These are phyloP conservation scores for Proterorhinus semilunaris DNA, from an alignment of 2,113 vertebrate species.

Conservation along the genomic window DNA sequence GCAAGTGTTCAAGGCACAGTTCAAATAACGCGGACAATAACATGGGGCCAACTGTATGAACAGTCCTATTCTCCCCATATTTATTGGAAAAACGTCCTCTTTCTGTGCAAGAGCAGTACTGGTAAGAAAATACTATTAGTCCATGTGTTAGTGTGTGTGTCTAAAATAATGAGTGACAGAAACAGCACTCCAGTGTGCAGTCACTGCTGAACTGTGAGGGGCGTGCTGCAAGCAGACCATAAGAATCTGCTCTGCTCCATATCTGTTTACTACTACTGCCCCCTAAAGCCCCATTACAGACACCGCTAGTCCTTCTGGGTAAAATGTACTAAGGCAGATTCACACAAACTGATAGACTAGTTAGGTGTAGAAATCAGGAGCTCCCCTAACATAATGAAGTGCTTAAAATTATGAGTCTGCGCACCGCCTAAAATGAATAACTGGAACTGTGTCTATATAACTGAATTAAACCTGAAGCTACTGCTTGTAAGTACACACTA, in stretches of 20 bases:
- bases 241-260: constrained; percentile 60
- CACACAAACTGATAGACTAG: neutral
- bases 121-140: neutral
- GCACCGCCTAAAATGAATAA: no score
- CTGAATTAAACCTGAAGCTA: no score
- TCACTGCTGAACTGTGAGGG: constrained; percentile 61
- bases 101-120: neutral
- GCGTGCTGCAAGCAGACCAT: constrained; percentile 52
- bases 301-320: neutral
- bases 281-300: constrained; percentile 37
- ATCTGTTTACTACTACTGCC: constrained; percentile 52
- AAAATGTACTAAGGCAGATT: neutral
- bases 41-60: neutral
- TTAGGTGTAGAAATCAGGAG: neutral
- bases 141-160: neutral
- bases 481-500: no score
- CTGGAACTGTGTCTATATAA: no score
- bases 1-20: no score
- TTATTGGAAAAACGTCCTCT: constrained; percentile 32
- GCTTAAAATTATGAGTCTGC: no score
- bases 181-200: constrained; percentile 37
- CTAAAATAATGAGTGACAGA: constrained; percentile 27
- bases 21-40: no score
- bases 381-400: no score
- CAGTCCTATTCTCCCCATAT: constrained; percentile 21